Evolutionary conservation across 1,140 invertebrate genomes (phyloP).

Genomic region (Limonius californicus): DNA sequence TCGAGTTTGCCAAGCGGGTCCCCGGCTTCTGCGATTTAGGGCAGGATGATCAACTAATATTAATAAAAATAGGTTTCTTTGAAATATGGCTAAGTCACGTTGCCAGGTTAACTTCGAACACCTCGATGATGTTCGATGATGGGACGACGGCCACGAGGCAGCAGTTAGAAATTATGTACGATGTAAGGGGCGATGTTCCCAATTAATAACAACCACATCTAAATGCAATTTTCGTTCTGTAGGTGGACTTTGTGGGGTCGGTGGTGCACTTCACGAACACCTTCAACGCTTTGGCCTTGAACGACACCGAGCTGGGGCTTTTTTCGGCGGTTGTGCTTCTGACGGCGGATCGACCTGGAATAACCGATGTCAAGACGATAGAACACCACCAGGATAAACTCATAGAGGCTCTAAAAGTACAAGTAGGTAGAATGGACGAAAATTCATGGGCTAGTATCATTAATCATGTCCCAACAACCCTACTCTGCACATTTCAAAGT

Average conservation of each 20-base stretch:
- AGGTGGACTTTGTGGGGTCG: conserved; percentile 70
- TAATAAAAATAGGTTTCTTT: conserved; percentile 95
- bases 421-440: conserved; percentile 56
- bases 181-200: conserved; percentile 63
- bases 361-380: conserved; percentile 80
- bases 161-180: conserved; percentile 89
- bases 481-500: too few species aligned
- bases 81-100: conserved; percentile 93
- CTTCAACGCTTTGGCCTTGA: conserved; percentile 74
- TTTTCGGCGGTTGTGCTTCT: conserved; percentile 84
- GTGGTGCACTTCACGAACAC: conserved; percentile 76
- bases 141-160: conserved; percentile 80
- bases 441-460: too few species aligned
- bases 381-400: conserved; percentile 79
- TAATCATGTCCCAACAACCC: too few species aligned
- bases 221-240: conserved; percentile 16
- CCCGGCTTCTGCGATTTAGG: conserved; percentile 83
- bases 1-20: conserved; percentile 90
- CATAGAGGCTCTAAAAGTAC: conserved; percentile 78
- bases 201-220: background rate
- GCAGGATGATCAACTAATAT: conserved; percentile 90
- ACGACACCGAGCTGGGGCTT: conserved; percentile 87
- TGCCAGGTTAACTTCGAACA: conserved; percentile 74
- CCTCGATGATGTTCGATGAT: conserved; percentile 86
- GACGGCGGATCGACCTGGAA: conserved; percentile 71